phyloP scores from a whole-genome alignment of 1,140 invertebrate species.

The Lordiphosa collinella region DNA sequence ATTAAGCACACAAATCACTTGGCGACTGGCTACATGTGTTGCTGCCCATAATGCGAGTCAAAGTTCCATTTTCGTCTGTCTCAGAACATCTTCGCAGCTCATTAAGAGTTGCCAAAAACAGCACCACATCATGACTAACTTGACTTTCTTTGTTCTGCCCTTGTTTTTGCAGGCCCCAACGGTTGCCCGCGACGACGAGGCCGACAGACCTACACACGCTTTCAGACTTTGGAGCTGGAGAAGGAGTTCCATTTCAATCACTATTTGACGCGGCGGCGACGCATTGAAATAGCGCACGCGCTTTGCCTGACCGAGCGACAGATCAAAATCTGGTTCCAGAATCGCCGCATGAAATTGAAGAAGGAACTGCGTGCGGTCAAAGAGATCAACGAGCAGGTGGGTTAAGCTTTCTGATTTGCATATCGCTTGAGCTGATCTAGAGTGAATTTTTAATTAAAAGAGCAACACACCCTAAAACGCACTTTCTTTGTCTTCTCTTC shows the following conservation, averaged over 20 bases:
- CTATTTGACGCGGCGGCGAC: conserved; percentile 95
- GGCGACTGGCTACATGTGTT: conserved; percentile 52
- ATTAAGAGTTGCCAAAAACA: conserved; percentile 53
- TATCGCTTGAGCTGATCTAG: background rate
- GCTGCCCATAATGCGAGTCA: conserved; percentile 14
- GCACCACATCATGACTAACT: conserved; percentile 38
- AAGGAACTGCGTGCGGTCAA: conserved; percentile 95
- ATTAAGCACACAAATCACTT: conserved; percentile 54
- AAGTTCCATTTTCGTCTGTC: conserved; percentile 45
- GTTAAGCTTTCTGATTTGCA: conserved; percentile 7
- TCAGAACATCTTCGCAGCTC: conserved; percentile 58
- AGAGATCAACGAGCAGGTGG: conserved; percentile 94
- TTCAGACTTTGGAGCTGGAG: conserved; percentile 96
- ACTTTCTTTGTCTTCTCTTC: background rate
- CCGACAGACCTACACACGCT: conserved; percentile 97
- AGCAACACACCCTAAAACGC: background rate
- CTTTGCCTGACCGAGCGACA: conserved; percentile 97
- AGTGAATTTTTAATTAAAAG: too few relatives aligned
- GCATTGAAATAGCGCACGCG: conserved; percentile 98
- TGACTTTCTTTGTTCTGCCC: conserved; percentile 35
- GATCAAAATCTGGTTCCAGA: conserved; percentile 99
- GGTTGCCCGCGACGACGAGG: conserved; percentile 96
- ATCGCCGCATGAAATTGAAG: conserved; percentile 98
- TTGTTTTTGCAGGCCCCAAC: conserved; percentile 90
- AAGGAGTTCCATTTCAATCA: conserved; percentile 99